Evolutionary conservation across 2,797 vertebrate species (phyloP).

Genomic region (Sebastes baramenuke): DNA sequence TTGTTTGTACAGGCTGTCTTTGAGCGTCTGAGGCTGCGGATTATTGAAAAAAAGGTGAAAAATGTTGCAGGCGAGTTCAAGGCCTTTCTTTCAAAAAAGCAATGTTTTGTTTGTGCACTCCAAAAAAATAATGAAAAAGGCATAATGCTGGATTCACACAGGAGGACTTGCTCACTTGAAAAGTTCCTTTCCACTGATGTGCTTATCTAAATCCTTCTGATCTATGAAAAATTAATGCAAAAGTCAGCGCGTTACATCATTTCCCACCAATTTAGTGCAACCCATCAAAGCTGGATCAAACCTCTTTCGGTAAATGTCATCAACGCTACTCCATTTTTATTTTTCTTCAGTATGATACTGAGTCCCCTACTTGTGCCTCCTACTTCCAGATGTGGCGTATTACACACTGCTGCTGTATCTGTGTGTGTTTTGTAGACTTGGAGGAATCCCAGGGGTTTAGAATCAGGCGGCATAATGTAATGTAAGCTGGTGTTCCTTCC

Average conservation of each 20-base stretch:
- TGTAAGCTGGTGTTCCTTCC: slow-evolving; percentile 56
- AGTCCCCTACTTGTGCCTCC: neutral
- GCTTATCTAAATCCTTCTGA: slow-evolving; percentile 31
- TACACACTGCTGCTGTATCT: neutral
- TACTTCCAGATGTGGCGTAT: slow-evolving; percentile 21
- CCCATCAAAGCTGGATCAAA: slow-evolving; percentile 40
- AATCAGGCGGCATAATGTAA: slow-evolving; percentile 55
- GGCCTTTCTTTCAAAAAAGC: slow-evolving; percentile 1
- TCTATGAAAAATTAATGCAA: slow-evolving; percentile 28
- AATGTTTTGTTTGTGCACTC: neutral
- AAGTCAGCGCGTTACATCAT: slow-evolving; percentile 33
- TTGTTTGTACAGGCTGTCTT: slow-evolving; percentile 11
- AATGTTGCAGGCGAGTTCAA: neutral
- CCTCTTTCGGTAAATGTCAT: slow-evolving; percentile 26
- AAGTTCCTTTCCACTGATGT: slow-evolving; percentile 8
- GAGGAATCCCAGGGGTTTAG: slow-evolving; percentile 40
- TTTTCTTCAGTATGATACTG: neutral
- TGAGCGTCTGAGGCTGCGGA: neutral
- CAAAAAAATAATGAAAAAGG: slow-evolving; percentile 13
- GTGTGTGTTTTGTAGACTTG: slow-evolving; percentile 47
- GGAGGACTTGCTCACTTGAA: neutral
- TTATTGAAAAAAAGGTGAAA: slow-evolving; percentile 11
- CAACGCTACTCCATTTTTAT: slow-evolving; percentile 5
- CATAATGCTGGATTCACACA: neutral
- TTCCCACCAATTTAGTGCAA: slow-evolving; percentile 31